Base-by-base conservation (phyloP, 2,888 invertebrate genomes). In the Aelia acuminata region DNA sequence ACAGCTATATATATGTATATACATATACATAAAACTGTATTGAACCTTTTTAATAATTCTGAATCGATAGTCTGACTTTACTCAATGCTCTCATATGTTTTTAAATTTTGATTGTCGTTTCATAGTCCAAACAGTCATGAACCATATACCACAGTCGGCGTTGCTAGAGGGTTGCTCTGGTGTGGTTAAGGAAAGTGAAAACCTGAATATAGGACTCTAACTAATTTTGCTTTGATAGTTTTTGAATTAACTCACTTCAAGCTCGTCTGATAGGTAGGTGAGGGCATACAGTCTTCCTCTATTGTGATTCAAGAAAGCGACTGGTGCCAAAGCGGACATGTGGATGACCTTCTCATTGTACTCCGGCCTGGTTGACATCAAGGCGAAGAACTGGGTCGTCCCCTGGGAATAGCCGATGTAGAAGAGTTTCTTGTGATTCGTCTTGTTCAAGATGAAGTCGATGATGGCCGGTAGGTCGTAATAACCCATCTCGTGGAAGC, bases 401-500 rank as follows among this genome's bases (percentile, higher is more conserved):
- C 98, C 98, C 95, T 98, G 98, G 0, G 97, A 98, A 92, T 98
- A 98, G 0, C 98, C 98, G 70, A 98, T 93, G 92, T 98, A 98
- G 91, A 95, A 94, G 53, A 96, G 91, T 84, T 94, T 93, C 15
- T 92, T 90, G 89, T 93, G 93, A 0, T 93, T 92, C 1, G 95
- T 94, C 11, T 90, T 91, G 7, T 93, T 92, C 87, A 95, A 92
- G 1, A 95, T 93, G 91, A 96, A 95, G 92, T 97, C 95, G 88
- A 98, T 94, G 90, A 94, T 95, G 0, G 98, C 96, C 18, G 98
- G 98, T 88, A 98, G 92, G 92, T 99, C 99, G 91, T 96, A 95
- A 53, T 95, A 92, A 0, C 96, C 97, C 93, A 98, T 96, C 92
- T 99, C 97, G 91, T 98, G 96, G 94, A 96, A 98, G 91, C 97